phyloP scores from a whole-genome alignment of 2,113 vertebrate species.

The Siphamia tubifer region DNA sequence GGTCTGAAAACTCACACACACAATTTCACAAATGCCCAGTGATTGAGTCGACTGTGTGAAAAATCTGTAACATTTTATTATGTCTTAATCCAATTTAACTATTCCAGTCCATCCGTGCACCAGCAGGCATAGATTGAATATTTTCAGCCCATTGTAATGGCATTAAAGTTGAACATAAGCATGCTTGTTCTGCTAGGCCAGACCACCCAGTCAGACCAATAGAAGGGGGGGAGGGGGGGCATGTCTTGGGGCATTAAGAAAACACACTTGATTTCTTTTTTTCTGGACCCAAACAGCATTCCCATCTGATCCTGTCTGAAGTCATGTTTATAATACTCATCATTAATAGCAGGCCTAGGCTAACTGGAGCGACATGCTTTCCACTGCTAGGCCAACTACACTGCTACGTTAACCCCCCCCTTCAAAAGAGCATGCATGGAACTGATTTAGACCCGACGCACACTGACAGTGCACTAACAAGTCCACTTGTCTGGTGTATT shows the following conservation, averaged over 20 bases:
- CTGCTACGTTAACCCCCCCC: constrained; percentile 47
- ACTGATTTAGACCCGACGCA: constrained; percentile 64
- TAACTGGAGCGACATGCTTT: constrained; percentile 71
- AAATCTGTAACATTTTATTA: constrained; percentile 73
- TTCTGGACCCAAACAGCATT: constrained; percentile 76
- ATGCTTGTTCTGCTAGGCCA: constrained; percentile 64
- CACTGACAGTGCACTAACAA: constrained; percentile 66
- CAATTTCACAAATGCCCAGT: constrained; percentile 5
- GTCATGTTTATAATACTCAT: constrained; percentile 79
- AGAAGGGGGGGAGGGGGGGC: constrained; percentile 58
- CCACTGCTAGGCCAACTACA: constrained; percentile 48
- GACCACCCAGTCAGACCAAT: constrained; percentile 81
- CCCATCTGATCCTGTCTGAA: constrained; percentile 80
- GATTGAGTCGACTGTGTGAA: constrained; percentile 57
- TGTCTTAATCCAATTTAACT: constrained; percentile 74
- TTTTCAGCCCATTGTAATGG: constrained; percentile 71
- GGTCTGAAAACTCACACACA: constrained; percentile 4
- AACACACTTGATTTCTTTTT: constrained; percentile 79
- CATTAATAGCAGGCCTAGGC: constrained; percentile 79
- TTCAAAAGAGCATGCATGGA: constrained; percentile 59
- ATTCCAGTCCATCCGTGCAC: constrained; percentile 54
- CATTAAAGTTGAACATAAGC: constrained; percentile 79
- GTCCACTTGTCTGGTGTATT: constrained; percentile 54
- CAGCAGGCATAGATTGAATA: constrained; percentile 66
- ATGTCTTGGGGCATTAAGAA: constrained; percentile 77